Base-by-base conservation (phyloP, 2,113 vertebrate species). In the Bujurquina vittata region DNA sequence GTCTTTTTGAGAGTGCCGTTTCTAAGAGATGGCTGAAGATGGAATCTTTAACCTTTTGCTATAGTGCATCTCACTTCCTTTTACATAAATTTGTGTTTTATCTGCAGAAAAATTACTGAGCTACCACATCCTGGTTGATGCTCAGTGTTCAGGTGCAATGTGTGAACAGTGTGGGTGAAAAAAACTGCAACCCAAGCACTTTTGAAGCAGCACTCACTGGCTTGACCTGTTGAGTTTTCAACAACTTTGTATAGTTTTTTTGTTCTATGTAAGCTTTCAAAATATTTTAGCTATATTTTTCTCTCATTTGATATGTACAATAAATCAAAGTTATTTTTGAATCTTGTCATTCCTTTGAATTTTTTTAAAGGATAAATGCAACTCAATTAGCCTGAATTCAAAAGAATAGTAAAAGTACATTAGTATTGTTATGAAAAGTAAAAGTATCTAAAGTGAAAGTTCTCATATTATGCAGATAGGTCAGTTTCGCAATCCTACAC, bases 61-160 rank as follows among this genome's bases (percentile, higher is more conserved):
- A 1, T 14, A 23, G 4, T 72, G 17, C 9, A 61, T 54, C 23
- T 83, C 58, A 31, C 75, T 89, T 90, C 79, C 77, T 88, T 81
- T 84, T 33, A 6, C 26, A n/a, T 3, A 89, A 65, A 78, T 69
- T 2, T 18, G 4, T 4, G 20, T 84, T 89, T 87, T 69, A 49
- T 87, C 46, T 85, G 65, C 90, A 81, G 52, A 84, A 86, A 81
- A 4, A 17, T 35, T 43, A 40, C 0, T 56, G 12, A 62, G 72
- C 35, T 10, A 91, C 93, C 92, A 93, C 92, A 89, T 93, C 87
- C 89, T 93, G 89, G n/a, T n/a, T 67, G 12, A 55, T 52, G 59
- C 35, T 8, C 0, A 6, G 1, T 35, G 10, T 46, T 55, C 33
- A 37, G 33, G 26, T 81, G 23, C 60, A 10, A 46, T 23, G 61